Percentiles rank a stretch among this genome's conserved stretches.
These are phyloP conservation scores for Marmota monax DNA, from an alignment of 2,113 vertebrate species.

Conservation along the genomic window DNA sequence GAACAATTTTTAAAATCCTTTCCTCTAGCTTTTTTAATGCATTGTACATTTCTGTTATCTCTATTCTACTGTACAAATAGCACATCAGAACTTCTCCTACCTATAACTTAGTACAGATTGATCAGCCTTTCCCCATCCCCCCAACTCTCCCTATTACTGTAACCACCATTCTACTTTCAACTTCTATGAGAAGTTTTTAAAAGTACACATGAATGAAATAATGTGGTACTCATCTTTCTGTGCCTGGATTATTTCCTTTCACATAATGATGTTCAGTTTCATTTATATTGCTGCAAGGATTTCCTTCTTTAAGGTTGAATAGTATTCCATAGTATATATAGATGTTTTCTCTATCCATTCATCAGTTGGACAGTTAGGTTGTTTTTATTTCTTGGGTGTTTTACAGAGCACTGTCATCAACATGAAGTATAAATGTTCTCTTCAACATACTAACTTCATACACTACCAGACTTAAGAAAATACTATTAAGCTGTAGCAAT, in stretches of 20 bases:
- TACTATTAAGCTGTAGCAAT: not conserved
- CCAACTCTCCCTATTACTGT: not conserved
- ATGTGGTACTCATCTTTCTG: not conserved
- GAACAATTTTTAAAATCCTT: not conserved
- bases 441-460: not conserved
- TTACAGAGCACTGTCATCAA: not conserved
- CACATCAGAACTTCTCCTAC: not conserved
- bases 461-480: not conserved
- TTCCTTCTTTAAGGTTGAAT: not conserved
- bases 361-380: not conserved
- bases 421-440: no score
- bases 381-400: not conserved
- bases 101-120: not conserved
- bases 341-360: not conserved
- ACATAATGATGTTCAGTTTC: not conserved
- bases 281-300: not conserved
- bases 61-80: not conserved
- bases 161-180: no score
- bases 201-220: not conserved
- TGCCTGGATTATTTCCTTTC: not conserved
- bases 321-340: not conserved
- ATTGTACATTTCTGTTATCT: not conserved
- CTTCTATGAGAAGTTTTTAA: not conserved
- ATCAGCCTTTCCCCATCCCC: not conserved
- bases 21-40: not conserved